Evolutionary conservation across 2,797 vertebrate species (phyloP).

Genomic region (Sparus aurata): DNA sequence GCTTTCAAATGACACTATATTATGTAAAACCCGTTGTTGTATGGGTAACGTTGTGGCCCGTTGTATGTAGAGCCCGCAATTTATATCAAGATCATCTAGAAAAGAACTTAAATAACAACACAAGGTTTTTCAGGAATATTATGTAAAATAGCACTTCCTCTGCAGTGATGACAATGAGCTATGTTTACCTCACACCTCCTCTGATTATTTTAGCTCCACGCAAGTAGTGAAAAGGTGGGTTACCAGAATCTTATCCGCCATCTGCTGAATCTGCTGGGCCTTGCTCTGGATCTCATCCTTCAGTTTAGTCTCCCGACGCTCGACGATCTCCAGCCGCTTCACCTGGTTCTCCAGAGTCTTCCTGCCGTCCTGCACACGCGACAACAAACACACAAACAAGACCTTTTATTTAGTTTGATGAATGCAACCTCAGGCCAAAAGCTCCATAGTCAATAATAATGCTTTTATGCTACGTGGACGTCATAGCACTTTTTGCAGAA

Average conservation of each 20-base stretch:
- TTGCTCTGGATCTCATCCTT: constrained; percentile 99
- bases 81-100: constrained; percentile 11
- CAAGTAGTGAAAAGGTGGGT: constrained; percentile 50
- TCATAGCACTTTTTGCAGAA: neutral
- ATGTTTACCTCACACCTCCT: constrained; percentile 60
- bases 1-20: constrained; percentile 15
- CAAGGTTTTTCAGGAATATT: constrained; percentile 10
- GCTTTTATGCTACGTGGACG: neutral
- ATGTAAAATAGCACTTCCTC: constrained; percentile 47
- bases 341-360: constrained; percentile 99
- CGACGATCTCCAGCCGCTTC: constrained; percentile 96
- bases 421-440: constrained; percentile 1
- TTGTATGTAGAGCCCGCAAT: neutral
- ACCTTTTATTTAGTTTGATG: neutral
- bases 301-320: constrained; percentile 96
- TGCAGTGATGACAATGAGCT: constrained; percentile 43
- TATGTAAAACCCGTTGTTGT: neutral
- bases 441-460: neutral
- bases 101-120: neutral
- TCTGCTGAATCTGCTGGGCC: constrained; percentile 98
- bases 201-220: constrained; percentile 54
- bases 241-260: constrained; percentile 99
- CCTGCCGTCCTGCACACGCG: constrained; percentile 91
- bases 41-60: neutral
- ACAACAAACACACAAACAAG: constrained; percentile 15